Conservation (phyloP, 2,113 vertebrate genomes). For the Triplophysa rosa region DNA sequence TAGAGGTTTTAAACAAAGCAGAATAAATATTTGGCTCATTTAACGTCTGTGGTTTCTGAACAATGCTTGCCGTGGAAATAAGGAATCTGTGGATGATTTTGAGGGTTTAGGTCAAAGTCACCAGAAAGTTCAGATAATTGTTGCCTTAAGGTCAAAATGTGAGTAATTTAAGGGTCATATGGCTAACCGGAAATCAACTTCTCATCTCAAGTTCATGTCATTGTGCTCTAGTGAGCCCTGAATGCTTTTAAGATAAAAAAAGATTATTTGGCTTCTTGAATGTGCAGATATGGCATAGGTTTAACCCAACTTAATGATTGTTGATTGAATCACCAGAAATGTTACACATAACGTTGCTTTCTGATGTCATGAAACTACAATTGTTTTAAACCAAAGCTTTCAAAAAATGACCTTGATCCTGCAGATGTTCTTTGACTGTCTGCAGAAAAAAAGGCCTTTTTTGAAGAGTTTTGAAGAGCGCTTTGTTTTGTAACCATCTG, state of each 20-base stretch:
- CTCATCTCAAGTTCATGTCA: slow-evolving; percentile 12
- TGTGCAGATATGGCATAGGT: not conserved
- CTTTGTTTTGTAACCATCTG: slow-evolving; percentile 60
- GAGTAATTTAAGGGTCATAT: not conserved
- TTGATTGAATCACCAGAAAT: not conserved
- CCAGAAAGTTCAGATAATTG: slow-evolving; percentile 11
- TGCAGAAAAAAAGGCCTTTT: slow-evolving; percentile 34
- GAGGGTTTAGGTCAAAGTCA: not conserved
- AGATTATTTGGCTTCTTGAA: not conserved
- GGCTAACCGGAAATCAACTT: not conserved
- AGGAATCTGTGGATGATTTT: not conserved
- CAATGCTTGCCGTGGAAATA: not conserved
- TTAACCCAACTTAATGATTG: not conserved
- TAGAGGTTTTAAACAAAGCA: not conserved
- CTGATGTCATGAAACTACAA: not conserved
- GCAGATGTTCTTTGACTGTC: slow-evolving; percentile 30
- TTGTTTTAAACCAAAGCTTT: not conserved
- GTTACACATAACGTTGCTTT: no score
- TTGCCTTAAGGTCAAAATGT: slow-evolving; percentile 32
- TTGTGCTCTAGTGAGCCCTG: slow-evolving; percentile 20
- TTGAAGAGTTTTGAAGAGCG: slow-evolving; percentile 32
- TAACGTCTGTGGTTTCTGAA: slow-evolving; percentile 19
- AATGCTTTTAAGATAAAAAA: slow-evolving; percentile 20
- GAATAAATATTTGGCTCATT: slow-evolving; percentile 5
- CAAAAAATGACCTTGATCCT: slow-evolving; percentile 10